Evolutionary conservation across 1,140 invertebrate genomes (phyloP).

Genomic region (Micrasema minimum): DNA sequence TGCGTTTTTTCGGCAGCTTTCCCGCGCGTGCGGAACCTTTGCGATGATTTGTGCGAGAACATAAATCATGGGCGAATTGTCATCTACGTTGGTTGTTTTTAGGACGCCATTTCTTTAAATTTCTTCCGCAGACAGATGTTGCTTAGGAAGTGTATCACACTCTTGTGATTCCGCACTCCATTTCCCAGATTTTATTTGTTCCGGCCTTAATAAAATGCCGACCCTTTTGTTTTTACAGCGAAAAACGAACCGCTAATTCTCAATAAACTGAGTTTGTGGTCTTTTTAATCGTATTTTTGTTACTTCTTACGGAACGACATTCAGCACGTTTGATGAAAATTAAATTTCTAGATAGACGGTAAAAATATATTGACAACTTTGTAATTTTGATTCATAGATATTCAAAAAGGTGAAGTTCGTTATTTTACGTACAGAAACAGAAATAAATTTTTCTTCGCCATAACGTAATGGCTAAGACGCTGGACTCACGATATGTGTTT

Average conservation of each 20-base stretch:
- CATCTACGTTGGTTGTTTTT: constrained; percentile 16
- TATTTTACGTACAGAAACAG: no score
- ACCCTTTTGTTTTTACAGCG: not conserved
- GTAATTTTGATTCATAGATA: no score
- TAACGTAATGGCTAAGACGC: no score
- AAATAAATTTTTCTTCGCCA: no score
- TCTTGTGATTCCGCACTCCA: not conserved
- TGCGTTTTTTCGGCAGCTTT: constrained; percentile 31
- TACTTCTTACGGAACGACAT: no score
- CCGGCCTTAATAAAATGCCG: not conserved
- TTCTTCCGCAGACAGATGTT: constrained; percentile 6
- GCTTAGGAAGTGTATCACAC: not conserved
- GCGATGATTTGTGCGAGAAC: constrained; percentile 2
- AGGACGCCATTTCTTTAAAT: constrained; percentile 16
- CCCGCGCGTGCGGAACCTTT: constrained; percentile 22
- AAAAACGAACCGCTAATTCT: not conserved
- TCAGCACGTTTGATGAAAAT: no score
- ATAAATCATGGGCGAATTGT: constrained; percentile 21
- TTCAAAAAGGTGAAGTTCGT: no score
- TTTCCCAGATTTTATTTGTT: constrained; percentile 3
- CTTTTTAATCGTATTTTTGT: no score
- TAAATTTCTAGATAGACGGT: no score
- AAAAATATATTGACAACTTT: no score
- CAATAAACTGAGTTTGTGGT: not conserved
- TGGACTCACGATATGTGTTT: no score